These are phyloP conservation scores for Apodemus speciosus DNA, from an alignment of 2,113 vertebrate genomes.

Conservation along the genomic window DNA sequence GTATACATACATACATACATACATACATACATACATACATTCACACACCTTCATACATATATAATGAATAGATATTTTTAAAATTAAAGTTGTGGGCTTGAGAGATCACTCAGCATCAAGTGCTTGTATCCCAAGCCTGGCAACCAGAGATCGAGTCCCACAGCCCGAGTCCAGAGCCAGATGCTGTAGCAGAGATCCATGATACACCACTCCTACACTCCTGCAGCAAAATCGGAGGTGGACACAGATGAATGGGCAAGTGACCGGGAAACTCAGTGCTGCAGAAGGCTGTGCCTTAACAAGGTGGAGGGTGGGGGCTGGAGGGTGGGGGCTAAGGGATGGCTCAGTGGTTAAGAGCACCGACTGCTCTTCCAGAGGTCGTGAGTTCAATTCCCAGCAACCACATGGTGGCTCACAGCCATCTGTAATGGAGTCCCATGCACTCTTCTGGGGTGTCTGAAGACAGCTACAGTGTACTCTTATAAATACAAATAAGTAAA, in stretches of 20 bases:
- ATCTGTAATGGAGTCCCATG: no score
- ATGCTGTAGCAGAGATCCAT: background rate
- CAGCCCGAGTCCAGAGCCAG: background rate
- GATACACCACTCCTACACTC: background rate
- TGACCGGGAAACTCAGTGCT: background rate
- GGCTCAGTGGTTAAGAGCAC: no score
- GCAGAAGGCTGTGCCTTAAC: background rate
- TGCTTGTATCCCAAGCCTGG: background rate
- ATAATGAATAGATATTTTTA: background rate
- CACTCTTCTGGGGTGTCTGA: no score
- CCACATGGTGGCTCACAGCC: no score
- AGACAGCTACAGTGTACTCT: no score
- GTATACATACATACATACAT: background rate
- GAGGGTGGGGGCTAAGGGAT: no score
- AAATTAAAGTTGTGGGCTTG: background rate
- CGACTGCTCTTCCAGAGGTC: no score
- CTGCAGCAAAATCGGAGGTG: background rate
- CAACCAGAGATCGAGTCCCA: background rate
- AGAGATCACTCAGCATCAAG: background rate
- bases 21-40: background rate
- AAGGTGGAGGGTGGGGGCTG: background rate
- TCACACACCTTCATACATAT: background rate
- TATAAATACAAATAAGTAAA: no score
- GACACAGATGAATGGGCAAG: background rate
- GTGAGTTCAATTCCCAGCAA: no score